Evolutionary conservation across 2,113 vertebrate species (phyloP), one percentile per base, ranked within the genome.

Genomic region (Oceanites oceanicus): DNA sequence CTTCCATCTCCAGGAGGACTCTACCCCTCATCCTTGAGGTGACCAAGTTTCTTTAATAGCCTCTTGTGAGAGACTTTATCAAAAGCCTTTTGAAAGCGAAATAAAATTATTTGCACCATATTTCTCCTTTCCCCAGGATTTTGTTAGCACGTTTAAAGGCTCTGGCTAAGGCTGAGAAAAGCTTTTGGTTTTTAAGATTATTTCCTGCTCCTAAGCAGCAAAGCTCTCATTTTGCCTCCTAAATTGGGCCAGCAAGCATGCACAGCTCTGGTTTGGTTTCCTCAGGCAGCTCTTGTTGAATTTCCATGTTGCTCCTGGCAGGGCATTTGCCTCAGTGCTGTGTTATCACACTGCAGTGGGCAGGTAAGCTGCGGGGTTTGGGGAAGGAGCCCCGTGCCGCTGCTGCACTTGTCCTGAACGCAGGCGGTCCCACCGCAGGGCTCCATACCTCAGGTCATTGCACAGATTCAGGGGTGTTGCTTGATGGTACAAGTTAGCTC

Each of bases 1-100:
- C 40, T 95, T 93, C 59, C 65, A 65, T 34, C 68, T 91, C 75
- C 32, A 89, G 47, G 52, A 90, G 65, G 73, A 86, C 73, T 73
- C 71, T 93, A 82, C 61, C 82, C 87, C 70, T 96, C 72, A 85
- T 71, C 93, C 85, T 71, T 40, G 45, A 94, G 92, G 73, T 95
- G 84, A 81, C 76, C 18, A 76, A 56, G 32, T 80, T 95, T 94
- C 77, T 87, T 96, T 90, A 95, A 96, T 19, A 88, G 75, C 73
- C 38, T 93, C 76, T 95, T 92, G 63, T 72, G 53, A 95, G 40
- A 63, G 62, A 47, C 90, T 93, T 95, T 53, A 93, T 93, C 93
- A 96, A 96, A 96, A 86, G 85, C 75, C 73, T 92, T 96, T 96
- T 94, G 80, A 96, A 97, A 96, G 73, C 63, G 85, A 79, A 96